Base-by-base conservation (phyloP, 2,113 vertebrate species). In the Corvus cornix region DNA sequence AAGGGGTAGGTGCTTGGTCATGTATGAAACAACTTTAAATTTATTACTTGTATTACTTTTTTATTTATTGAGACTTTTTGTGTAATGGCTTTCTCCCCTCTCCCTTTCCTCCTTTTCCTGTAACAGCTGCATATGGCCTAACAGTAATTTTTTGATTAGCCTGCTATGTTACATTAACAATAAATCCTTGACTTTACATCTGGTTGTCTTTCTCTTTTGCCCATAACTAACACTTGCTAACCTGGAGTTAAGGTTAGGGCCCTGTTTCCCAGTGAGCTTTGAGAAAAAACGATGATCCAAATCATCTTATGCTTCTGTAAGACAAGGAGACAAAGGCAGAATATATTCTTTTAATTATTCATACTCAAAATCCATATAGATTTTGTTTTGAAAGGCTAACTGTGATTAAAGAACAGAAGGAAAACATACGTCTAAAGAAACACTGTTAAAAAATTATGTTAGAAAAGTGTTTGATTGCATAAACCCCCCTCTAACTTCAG, bases 391-490 rank as follows among this genome's bases (percentile, higher is more conserved):
- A 96, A 96, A 96, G 76, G 88, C 93, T 95, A 96, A 64, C 85
- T 92, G 88, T 90, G 95, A 96, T 94, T 95, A 95, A 93, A 89
- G 96, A 96, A 94, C 96, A 96, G 95, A 96, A 93, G 95, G 93
- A 96, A 96, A 96, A 95, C 90, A 93, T 97, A 96, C 93, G 92
- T 93, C 88, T 82, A 62, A 75, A 76, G 91, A 84, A 90, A 73
- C 41, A 56, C 56, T 76, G 90, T 39, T 89, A 96, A 96, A 95
- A 95, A 96, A 95, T 80, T 63, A 70, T 85, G 93, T 87, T 3
- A 87, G 76, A 52, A 84, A 94, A 94, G 58, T 78, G 83, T 93
- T 84, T 62, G 69, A 43, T 84, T 59, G 64, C 93, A 90, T 86
- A 81, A 89, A 76, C 18, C 41, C 31, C 21, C 43, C 43, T 78